A percentile compares a stretch with the other conserved stretches of the same genome.
Conservation (phyloP, 1,140 invertebrate species). For the Melipona quadrifasciata region DNA sequence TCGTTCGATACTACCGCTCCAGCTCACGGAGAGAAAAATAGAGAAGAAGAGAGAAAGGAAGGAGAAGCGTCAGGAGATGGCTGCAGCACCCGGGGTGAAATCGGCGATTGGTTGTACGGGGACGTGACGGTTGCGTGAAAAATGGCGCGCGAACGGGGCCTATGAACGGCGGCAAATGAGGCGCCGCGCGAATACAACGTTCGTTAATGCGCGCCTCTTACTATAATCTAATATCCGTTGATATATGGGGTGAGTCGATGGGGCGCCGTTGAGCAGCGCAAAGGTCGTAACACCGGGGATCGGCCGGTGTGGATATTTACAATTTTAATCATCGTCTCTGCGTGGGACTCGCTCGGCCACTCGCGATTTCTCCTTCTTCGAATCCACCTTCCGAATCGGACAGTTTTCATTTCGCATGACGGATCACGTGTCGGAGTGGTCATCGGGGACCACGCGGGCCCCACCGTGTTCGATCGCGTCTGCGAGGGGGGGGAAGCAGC, state of each 20-base stretch:
- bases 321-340: constrained; percentile 78
- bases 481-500: background rate
- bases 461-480: constrained; percentile 3
- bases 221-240: constrained; percentile 78
- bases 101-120: constrained; percentile 48
- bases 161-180: constrained; percentile 50
- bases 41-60: background rate
- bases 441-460: constrained; percentile 43
- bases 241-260: constrained; percentile 77
- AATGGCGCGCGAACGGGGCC: constrained; percentile 61
- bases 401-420: constrained; percentile 65
- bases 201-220: constrained; percentile 70
- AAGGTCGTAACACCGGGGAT: constrained; percentile 78
- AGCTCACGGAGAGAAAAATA: too few relatives aligned
- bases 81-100: constrained; percentile 61
- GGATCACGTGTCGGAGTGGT: constrained; percentile 60
- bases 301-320: constrained; percentile 72
- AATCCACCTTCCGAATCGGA: constrained; percentile 33
- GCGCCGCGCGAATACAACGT: constrained; percentile 60
- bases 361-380: constrained; percentile 61
- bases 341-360: constrained; percentile 62
- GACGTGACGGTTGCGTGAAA: constrained; percentile 61
- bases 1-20: constrained; percentile 21
- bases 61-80: constrained; percentile 9
- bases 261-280: constrained; percentile 73